These are phyloP conservation scores for Rhabdomys pumilio DNA, from an alignment of 2,797 vertebrate genomes.

Conservation along the genomic window DNA sequence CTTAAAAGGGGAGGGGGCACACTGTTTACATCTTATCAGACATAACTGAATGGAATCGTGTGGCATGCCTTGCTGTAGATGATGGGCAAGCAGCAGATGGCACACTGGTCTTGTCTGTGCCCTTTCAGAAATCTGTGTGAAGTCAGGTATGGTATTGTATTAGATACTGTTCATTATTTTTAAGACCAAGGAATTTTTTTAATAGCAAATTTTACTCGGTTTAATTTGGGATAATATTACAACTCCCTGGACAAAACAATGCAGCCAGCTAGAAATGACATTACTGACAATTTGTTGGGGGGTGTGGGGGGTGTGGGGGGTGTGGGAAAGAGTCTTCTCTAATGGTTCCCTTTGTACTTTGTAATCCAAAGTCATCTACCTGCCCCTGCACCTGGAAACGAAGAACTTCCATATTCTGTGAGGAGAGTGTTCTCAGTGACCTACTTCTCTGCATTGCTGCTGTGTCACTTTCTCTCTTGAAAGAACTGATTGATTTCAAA, in stretches of 20 bases:
- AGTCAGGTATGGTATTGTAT: neutral
- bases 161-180: neutral
- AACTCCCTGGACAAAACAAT: slow-evolving; percentile 19
- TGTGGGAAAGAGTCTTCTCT: neutral
- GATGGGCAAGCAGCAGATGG: neutral
- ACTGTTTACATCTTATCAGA: neutral
- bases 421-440: slow-evolving; percentile 67
- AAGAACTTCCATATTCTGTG: slow-evolving; percentile 67
- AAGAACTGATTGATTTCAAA: slow-evolving; percentile 83
- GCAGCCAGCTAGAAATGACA: neutral
- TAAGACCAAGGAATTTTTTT: neutral
- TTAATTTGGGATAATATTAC: slow-evolving; percentile 16
- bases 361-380: slow-evolving; percentile 55
- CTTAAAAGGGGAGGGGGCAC: neutral
- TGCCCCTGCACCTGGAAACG: slow-evolving; percentile 75
- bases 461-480: slow-evolving; percentile 71
- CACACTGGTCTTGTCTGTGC: neutral
- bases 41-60: neutral
- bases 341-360: slow-evolving; percentile 58
- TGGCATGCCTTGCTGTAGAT: neutral
- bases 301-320: too few relatives aligned
- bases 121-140: neutral
- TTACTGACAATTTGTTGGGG: neutral
- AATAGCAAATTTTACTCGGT: neutral
- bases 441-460: slow-evolving; percentile 73